Conservation (phyloP, 2,797 vertebrate genomes). For the Pantherophis alleghaniensis region DNA sequence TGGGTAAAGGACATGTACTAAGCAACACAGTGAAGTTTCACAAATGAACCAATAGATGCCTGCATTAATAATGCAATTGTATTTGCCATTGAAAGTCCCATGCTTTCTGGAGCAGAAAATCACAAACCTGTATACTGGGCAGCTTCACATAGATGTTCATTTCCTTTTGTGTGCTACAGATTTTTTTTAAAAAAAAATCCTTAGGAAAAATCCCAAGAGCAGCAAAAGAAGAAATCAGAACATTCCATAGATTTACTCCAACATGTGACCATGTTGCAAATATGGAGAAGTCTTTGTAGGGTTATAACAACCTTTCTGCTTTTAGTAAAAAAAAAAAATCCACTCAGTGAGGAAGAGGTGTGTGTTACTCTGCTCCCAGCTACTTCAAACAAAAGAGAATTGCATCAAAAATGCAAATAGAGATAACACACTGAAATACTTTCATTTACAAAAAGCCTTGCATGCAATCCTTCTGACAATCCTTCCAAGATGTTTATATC, state of each 20-base stretch:
- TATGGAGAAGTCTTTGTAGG: neutral
- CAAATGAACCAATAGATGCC: neutral
- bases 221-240: neutral
- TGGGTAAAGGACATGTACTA: neutral
- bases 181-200: neutral
- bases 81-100: neutral
- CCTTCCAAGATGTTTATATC: constrained; percentile 60
- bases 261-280: neutral
- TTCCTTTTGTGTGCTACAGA: neutral
- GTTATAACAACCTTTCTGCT: neutral
- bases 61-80: neutral
- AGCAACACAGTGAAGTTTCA: neutral
- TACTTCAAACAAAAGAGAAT: neutral
- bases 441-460: constrained; percentile 23
- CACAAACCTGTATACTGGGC: neutral
- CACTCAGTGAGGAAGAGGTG: neutral
- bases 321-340: neutral
- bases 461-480: constrained; percentile 27
- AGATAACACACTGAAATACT: constrained; percentile 31
- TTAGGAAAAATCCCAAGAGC: neutral
- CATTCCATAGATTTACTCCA: neutral
- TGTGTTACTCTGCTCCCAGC: neutral
- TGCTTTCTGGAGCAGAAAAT: neutral
- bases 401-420: constrained; percentile 34
- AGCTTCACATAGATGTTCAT: neutral